Evolutionary conservation across 2,113 vertebrate genomes (phyloP).

Genomic region (Chaenocephalus aceratus): DNA sequence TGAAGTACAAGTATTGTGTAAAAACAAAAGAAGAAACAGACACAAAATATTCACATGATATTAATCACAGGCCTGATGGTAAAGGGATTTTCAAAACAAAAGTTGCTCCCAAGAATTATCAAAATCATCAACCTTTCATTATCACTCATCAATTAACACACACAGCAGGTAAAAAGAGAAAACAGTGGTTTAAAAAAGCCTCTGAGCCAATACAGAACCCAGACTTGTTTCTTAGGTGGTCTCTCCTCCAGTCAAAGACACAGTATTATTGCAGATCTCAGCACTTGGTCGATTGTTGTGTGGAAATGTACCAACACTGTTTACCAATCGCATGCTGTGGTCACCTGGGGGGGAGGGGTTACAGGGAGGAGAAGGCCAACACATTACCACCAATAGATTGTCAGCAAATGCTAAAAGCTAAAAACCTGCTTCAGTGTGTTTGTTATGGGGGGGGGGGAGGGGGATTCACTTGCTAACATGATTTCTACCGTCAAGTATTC

Average conservation of each 20-base stretch:
- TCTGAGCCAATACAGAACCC: conserved; percentile 29
- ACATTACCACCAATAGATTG: conserved; percentile 49
- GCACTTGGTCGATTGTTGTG: conserved; percentile 40
- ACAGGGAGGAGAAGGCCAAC: background rate
- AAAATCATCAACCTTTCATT: conserved; percentile 25
- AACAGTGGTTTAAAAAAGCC: conserved; percentile 40
- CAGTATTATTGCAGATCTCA: conserved; percentile 47
- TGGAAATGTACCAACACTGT: conserved; percentile 37
- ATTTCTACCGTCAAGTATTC: conserved; percentile 8
- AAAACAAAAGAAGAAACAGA: background rate
- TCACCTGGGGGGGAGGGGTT: conserved; percentile 26
- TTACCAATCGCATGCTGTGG: conserved; percentile 26
- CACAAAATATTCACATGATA: conserved; percentile 29
- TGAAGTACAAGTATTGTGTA: background rate
- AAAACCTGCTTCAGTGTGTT: conserved; percentile 5
- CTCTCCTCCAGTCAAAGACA: conserved; percentile 21
- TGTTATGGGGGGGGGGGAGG: background rate
- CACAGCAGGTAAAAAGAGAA: conserved; percentile 11
- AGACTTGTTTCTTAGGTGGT: conserved; percentile 22
- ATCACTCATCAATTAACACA: conserved; percentile 27
- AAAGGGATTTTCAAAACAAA: conserved; percentile 7
- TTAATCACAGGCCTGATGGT: conserved; percentile 26
- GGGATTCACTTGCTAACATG: background rate
- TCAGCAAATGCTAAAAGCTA: conserved; percentile 29
- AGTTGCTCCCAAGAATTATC: conserved; percentile 17